These are phyloP conservation scores for Parthenolecanium corni DNA, from an alignment of 2,888 invertebrate genomes.

Conservation along the genomic window DNA sequence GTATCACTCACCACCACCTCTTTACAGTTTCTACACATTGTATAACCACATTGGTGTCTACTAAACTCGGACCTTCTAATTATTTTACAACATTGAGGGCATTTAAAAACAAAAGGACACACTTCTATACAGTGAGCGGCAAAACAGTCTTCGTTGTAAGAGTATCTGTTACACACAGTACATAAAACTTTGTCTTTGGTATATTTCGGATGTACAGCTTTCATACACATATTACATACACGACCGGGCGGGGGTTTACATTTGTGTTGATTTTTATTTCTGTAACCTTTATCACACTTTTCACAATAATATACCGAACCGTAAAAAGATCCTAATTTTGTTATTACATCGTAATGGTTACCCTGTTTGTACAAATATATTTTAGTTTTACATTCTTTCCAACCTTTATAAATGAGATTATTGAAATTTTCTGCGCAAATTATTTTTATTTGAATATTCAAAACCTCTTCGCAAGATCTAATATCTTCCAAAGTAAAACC, in stretches of 20 bases:
- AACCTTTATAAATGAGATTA: slow-evolving; percentile 20
- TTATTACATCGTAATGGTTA: slow-evolving; percentile 22
- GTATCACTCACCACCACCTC: slow-evolving; percentile 4
- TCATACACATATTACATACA: neutral
- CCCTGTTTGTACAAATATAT: slow-evolving; percentile 14
- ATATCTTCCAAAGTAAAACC: slow-evolving; percentile 23
- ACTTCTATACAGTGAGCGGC: neutral
- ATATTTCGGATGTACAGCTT: neutral
- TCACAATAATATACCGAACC: slow-evolving; percentile 21
- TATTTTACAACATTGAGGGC: neutral
- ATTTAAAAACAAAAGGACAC: neutral
- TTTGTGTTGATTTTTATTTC: slow-evolving; percentile 1
- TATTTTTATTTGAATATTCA: slow-evolving; percentile 20
- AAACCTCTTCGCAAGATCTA: slow-evolving; percentile 13
- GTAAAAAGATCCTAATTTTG: slow-evolving; percentile 1
- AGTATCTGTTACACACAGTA: neutral
- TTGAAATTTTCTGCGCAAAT: slow-evolving; percentile 23
- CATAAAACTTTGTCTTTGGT: slow-evolving; percentile 3
- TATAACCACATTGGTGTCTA: slow-evolving; percentile 6
- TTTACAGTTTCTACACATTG: slow-evolving; percentile 11
- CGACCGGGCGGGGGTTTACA: neutral
- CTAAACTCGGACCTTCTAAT: neutral
- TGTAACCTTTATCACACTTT: slow-evolving; percentile 14
- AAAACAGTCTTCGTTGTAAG: slow-evolving; percentile 5
- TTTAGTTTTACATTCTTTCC: neutral